These are phyloP conservation scores for Hippasteria phrygiana DNA, from an alignment of 53 echinoderm and acorn worm species.

Conservation along the genomic window DNA sequence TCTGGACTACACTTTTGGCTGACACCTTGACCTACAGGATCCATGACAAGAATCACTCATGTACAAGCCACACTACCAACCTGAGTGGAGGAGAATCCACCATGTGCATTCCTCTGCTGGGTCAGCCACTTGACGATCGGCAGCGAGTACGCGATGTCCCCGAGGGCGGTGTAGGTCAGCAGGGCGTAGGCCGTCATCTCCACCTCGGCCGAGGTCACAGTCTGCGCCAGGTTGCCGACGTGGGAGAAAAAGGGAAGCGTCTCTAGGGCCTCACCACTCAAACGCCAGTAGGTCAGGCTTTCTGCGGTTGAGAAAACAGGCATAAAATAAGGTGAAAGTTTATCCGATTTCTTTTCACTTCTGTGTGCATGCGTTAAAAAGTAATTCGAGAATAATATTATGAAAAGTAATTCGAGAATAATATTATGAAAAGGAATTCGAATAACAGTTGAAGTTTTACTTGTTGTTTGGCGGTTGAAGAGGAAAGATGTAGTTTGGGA, in stretches of 20 bases:
- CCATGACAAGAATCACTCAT: too few relatives aligned
- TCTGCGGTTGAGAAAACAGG: conserved; percentile 45
- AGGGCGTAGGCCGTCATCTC: conserved; percentile 99
- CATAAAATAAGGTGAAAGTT: neutral
- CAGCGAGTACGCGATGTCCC: conserved; percentile 94
- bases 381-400: too few relatives aligned
- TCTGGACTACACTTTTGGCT: too few relatives aligned
- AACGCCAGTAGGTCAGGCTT: conserved; percentile 89
- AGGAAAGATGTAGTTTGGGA: too few relatives aligned
- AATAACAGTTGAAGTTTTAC: too few relatives aligned
- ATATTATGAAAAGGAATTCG: too few relatives aligned
- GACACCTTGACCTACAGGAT: too few relatives aligned
- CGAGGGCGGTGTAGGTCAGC: conserved; percentile 87
- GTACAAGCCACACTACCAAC: conserved; percentile 62
- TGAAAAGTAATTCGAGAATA: too few relatives aligned
- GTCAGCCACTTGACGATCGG: conserved; percentile 99
- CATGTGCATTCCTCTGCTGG: conserved; percentile 92
- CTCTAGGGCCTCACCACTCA: conserved; percentile 90
- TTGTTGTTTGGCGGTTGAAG: too few relatives aligned
- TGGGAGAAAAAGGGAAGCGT: conserved; percentile 74
- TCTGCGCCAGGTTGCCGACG: conserved; percentile 76
- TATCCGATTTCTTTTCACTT: neutral
- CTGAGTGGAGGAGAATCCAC: conserved; percentile 98
- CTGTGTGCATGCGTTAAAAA: too few relatives aligned
- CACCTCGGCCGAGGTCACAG: conserved; percentile 94